Evolutionary conservation across 2,797 vertebrate species (phyloP).

Genomic region (Margarornis squamiger): DNA sequence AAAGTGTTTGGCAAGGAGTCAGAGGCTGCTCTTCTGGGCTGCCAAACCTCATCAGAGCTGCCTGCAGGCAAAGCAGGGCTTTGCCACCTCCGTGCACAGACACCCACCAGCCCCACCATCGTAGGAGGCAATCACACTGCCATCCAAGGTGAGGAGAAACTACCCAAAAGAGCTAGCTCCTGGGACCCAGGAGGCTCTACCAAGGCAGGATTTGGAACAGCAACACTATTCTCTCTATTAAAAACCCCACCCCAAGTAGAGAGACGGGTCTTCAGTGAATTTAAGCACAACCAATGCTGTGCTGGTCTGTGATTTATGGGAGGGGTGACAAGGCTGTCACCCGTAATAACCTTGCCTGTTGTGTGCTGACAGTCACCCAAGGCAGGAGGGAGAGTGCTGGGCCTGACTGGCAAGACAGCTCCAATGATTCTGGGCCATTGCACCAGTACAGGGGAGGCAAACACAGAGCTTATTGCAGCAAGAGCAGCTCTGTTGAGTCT

Average conservation of each 20-base stretch:
- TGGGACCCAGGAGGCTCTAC: not conserved
- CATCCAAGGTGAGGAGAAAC: not conserved
- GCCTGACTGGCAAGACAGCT: not conserved
- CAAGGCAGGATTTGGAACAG: not conserved
- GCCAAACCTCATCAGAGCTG: conserved; percentile 49
- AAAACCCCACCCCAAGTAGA: not conserved
- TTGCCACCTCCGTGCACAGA: not conserved
- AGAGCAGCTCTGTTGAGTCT: rapidly evolving
- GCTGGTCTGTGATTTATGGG: not conserved
- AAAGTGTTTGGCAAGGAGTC: not conserved
- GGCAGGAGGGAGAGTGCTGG: not conserved
- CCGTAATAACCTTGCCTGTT: not conserved
- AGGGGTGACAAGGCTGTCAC: conserved; percentile 47
- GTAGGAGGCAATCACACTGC: not conserved
- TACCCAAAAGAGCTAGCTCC: rapidly evolving
- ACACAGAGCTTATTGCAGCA: rapidly evolving
- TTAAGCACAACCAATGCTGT: rapidly evolving
- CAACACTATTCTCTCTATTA: not conserved
- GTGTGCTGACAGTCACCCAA: conserved; percentile 28
- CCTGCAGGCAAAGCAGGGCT: not conserved
- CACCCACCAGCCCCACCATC: not conserved
- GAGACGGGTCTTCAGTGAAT: not conserved
- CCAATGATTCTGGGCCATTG: not conserved
- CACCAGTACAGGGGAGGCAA: not conserved
- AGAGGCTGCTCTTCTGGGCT: not conserved